Base-by-base conservation (phyloP, 2,797 vertebrate species). In the Anas flavirostris region DNA sequence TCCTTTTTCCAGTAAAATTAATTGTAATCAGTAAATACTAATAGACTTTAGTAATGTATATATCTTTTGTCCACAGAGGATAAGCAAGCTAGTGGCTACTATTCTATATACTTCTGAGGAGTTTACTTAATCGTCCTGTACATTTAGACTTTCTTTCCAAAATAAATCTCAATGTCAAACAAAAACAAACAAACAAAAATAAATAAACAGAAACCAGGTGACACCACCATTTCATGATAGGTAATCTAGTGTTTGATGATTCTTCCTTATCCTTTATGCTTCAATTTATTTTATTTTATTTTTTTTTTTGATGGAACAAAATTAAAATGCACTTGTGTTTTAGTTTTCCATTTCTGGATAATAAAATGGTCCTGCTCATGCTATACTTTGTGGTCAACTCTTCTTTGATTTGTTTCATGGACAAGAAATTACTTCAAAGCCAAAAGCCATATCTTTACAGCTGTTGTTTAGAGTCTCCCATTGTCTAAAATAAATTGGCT, bases 401-500 rank as follows among this genome's bases (percentile, higher is more conserved):
- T 37, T 28, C 39, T 72, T 66, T 87, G 25, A 52, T 62, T 78
- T 79, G 74, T 9, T 26, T 90, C 31, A 29, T 6, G 56, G 52
- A 64, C 11, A 69, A 90, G 48, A 81, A 86, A 58, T 58, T 43
- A 5, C n/a, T 87, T 46, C 23, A 80, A 62, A 89, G 8, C 18
- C 44, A 62, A 73, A 88, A 9, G 3, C 7, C 29, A 50, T 16
- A n/a, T 62, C 14, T 78, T 77, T 74, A 16, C 1, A 55, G 26
- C 17, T 66, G 37, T 53, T 90, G 59, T 83, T 82, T 82, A 78
- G 73, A 86, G 53, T 50, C 19, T 91, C 25, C 28, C 41, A 66
- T 48, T 90, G 76, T 69, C n/a, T 67, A 82, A 87, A 90, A 94
- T 17, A 58, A 90, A 58, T 79, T 94, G 6, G 48, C 41, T 82